These are phyloP conservation scores for Octomys mimax DNA, from an alignment of 2,797 vertebrate genomes.

Conservation along the genomic window DNA sequence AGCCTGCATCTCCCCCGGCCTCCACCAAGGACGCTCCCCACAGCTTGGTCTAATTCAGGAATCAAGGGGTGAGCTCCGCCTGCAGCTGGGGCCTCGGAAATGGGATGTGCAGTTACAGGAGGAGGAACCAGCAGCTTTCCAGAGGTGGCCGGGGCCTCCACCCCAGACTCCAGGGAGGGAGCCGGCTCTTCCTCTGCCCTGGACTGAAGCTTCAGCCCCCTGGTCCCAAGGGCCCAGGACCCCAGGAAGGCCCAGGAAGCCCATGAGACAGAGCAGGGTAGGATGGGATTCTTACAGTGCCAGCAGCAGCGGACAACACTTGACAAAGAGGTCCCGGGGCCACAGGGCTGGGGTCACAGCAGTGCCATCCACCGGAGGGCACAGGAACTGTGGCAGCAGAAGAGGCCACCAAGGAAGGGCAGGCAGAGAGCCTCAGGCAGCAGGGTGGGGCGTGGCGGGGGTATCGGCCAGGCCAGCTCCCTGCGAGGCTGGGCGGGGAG, in stretches of 20 bases:
- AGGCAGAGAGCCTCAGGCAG: neutral
- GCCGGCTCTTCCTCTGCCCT: too few relatives aligned
- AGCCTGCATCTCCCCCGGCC: rapidly evolving
- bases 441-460: neutral
- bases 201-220: neutral
- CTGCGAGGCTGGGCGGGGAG: neutral
- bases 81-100: neutral
- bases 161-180: neutral
- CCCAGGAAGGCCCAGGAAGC: neutral
- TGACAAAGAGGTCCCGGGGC: too few relatives aligned
- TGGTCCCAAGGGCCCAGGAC: neutral
- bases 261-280: neutral
- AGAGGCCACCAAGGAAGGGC: neutral
- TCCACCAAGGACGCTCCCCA: rapidly evolving
- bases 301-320: rapidly evolving
- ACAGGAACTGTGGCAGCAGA: rapidly evolving
- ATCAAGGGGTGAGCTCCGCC: rapidly evolving
- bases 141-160: neutral
- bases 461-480: neutral
- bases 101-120: neutral
- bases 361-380: rapidly evolving
- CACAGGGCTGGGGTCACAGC: too few relatives aligned
- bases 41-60: rapidly evolving
- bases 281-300: neutral
- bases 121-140: too few relatives aligned